Conservation (phyloP, 1,140 invertebrate species). For the Drosophila lowei region DNA sequence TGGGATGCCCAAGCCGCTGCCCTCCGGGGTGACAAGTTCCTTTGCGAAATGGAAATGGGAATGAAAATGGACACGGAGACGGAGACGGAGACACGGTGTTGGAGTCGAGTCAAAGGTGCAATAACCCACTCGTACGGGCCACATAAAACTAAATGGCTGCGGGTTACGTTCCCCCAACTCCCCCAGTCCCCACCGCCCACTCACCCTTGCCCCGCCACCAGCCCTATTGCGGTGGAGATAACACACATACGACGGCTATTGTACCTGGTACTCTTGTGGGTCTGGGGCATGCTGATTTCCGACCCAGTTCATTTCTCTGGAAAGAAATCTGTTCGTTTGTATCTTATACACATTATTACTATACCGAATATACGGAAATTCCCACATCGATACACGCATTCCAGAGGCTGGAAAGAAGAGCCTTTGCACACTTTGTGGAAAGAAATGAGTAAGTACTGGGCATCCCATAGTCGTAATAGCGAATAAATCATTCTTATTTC, state of each 20-base stretch:
- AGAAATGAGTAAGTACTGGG: too few species aligned
- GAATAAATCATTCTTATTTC: too few species aligned
- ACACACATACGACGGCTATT: slow-evolving; percentile 16
- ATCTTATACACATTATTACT: not conserved
- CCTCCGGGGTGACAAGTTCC: slow-evolving; percentile 36
- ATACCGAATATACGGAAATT: not conserved
- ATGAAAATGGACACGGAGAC: slow-evolving; percentile 1
- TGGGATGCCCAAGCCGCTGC: slow-evolving; percentile 1
- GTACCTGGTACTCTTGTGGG: too few species aligned
- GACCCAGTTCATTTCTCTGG: too few species aligned
- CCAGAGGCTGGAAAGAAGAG: too few species aligned
- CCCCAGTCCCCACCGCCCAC: not conserved
- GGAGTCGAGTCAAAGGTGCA: slow-evolving; percentile 76
- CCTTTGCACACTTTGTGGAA: too few species aligned
- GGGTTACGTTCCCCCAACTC: slow-evolving; percentile 30
- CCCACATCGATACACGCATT: too few species aligned
- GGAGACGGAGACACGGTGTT: slow-evolving; percentile 1
- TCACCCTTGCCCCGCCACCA: not conserved
- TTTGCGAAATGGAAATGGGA: slow-evolving; percentile 13
- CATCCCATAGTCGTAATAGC: too few species aligned
- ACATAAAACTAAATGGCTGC: slow-evolving; percentile 78
- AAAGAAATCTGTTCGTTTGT: not conserved
- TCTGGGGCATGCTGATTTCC: too few species aligned
- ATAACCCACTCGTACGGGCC: slow-evolving; percentile 64
- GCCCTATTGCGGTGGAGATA: slow-evolving; percentile 69